Percentiles rank a stretch among this genome's conserved stretches.
Evolutionary conservation across 2,797 vertebrate species (phyloP).

Genomic region (Tiaroga cobitis): DNA sequence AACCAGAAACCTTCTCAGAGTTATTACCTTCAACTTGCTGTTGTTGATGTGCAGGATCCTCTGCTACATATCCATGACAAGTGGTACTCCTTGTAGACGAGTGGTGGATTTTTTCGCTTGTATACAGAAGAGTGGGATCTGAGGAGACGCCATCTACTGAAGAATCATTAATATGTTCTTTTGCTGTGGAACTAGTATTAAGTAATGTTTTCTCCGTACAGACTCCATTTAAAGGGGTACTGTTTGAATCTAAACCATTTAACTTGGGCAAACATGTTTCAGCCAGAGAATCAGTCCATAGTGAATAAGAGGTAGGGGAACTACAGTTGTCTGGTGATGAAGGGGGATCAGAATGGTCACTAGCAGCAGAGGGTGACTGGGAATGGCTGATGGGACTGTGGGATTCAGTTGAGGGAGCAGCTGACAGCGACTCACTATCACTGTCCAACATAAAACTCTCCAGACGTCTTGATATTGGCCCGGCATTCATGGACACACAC

Average conservation of each 20-base stretch:
- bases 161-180: constrained; percentile 8
- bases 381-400: constrained; percentile 55
- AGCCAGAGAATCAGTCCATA: constrained; percentile 51
- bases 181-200: neutral
- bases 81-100: constrained; percentile 43
- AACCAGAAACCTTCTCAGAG: constrained; percentile 22
- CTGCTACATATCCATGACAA: constrained; percentile 25
- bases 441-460: constrained; percentile 80
- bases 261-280: constrained; percentile 30
- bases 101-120: constrained; percentile 48
- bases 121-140: constrained; percentile 43
- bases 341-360: constrained; percentile 51
- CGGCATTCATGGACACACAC: constrained; percentile 72
- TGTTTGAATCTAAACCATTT: constrained; percentile 15
- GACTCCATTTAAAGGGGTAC: constrained; percentile 38
- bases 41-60: neutral
- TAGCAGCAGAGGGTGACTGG: constrained; percentile 50
- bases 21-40: neutral
- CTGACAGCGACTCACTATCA: constrained; percentile 69
- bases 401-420: constrained; percentile 51
- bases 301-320: constrained; percentile 47
- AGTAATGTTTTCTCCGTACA: constrained; percentile 11
- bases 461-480: constrained; percentile 81
- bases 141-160: constrained; percentile 37
- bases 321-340: constrained; percentile 50